A percentile compares a stretch with the other conserved stretches of the same genome.
Evolutionary conservation across 2,113 vertebrate genomes (phyloP).

Genomic region (Paradisaea rubra): DNA sequence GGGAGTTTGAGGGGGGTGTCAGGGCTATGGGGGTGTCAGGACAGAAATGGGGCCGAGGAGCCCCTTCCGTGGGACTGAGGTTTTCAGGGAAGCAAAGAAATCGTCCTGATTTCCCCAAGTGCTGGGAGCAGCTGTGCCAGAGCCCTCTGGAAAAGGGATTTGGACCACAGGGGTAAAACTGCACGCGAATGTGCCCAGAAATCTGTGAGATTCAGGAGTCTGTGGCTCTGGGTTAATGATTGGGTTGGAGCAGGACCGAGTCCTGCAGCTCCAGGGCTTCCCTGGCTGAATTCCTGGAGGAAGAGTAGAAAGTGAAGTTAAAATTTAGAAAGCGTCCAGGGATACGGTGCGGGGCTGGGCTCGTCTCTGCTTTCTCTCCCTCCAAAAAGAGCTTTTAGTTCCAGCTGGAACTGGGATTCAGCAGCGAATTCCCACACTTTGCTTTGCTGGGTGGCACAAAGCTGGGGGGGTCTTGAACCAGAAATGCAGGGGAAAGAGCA

Average conservation of each 20-base stretch:
- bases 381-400: neutral
- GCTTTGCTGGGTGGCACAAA: neutral
- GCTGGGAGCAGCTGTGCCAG: neutral
- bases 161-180: neutral
- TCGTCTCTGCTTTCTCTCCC: neutral
- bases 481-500: neutral
- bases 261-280: neutral
- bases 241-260: neutral
- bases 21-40: neutral
- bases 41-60: accelerated
- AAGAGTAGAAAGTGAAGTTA: neutral
- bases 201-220: accelerated
- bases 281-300: neutral
- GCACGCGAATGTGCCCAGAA: neutral
- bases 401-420: neutral
- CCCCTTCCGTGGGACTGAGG: neutral
- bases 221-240: neutral
- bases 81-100: neutral
- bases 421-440: neutral
- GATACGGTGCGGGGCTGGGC: neutral
- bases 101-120: neutral
- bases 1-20: neutral
- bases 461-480: neutral
- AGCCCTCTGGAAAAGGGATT: neutral
- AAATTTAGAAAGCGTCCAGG: neutral